Base-by-base conservation (phyloP, 2,113 vertebrate species). In the Noturus placidus region DNA sequence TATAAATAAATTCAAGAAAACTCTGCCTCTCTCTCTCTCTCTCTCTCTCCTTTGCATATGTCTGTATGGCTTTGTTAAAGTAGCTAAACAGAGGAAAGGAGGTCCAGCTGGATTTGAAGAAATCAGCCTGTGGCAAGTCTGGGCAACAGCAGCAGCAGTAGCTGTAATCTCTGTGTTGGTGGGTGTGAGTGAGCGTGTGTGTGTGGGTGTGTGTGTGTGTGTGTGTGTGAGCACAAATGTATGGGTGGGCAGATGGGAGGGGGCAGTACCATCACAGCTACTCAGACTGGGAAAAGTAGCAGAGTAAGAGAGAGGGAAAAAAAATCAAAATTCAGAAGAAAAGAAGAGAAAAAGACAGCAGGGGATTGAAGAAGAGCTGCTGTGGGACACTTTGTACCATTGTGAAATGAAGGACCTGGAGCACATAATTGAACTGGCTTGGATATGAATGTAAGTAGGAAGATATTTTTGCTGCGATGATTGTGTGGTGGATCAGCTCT, bases 381-480 rank as follows among this genome's bases (percentile, higher is more conserved):
- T 84, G 87, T 33, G 57, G 76, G 87, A 88, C 30, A 70, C 35
- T 50, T 87, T 74, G 1, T 42, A 6, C 65, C 63, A 30, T 78
- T 72, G 35, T 78, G 85, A 87, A 82, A 87, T 87, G 85, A 85
- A 54, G 50, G 84, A 50, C 42, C 70, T 70, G 69, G 78, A 46
- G 70, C 54, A 30, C 30, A 50, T 85, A 65, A 78, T 52, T 72
- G 61, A 87, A 86, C 82, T 56, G 38, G 42, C 70, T 72, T 61
- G 63, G 79, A 77, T 61, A 91, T 91, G 90, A 88, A 85, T 88
- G 90, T 91, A 91, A 91, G 90, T 91, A 72, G 38, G 63, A 69
- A 22, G 10, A 20, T 17, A 33, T 81, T 85, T 74, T 27, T 19
- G 38, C 82, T 52, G 33, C 65, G 25, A 42, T 14, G 38, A 33